These are phyloP conservation scores for Hirtodrosophila cameraria DNA, from an alignment of 2,888 invertebrate genomes.

Conservation along the genomic window DNA sequence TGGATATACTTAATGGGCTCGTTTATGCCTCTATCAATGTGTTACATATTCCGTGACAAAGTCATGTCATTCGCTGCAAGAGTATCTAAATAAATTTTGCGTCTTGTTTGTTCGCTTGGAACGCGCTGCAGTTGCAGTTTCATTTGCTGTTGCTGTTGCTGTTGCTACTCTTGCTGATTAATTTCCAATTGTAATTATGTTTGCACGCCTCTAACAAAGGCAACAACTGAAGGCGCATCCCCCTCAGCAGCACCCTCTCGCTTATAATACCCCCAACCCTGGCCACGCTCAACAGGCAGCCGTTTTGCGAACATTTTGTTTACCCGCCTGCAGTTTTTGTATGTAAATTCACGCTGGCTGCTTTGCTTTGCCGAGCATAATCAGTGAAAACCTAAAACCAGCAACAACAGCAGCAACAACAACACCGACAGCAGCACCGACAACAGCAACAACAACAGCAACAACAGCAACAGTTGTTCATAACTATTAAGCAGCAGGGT, in stretches of 20 bases:
- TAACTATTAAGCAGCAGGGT: conserved; percentile 4
- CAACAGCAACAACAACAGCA: too few species aligned
- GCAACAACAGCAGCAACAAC: conserved; percentile 3
- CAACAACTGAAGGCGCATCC: conserved; percentile 10
- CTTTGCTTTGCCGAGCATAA: conserved; percentile 50
- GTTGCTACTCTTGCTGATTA: conserved; percentile 43
- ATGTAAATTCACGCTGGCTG: conserved; percentile 29
- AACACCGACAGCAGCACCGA: too few species aligned
- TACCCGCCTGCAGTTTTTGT: conserved; percentile 29
- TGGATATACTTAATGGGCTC: too few species aligned
- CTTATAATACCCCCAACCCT: conserved; percentile 1
- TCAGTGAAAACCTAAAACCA: conserved; percentile 31
- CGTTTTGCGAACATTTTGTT: conserved; percentile 40
- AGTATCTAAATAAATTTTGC: conserved; percentile 21
- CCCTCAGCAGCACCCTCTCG: neutral
- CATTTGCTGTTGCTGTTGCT: conserved; percentile 1
- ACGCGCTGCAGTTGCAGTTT: conserved; percentile 26
- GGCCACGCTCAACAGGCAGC: conserved; percentile 9
- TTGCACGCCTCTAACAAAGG: conserved; percentile 33
- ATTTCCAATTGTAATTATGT: conserved; percentile 65
- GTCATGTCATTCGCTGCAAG: neutral
- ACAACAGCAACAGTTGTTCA: conserved; percentile 7
- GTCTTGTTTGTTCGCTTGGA: conserved; percentile 46
- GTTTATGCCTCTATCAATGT: too few species aligned
- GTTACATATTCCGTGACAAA: too few species aligned